Evolutionary conservation across 1,140 invertebrate species (phyloP).

Genomic region (Andrena cerasifolii): DNA sequence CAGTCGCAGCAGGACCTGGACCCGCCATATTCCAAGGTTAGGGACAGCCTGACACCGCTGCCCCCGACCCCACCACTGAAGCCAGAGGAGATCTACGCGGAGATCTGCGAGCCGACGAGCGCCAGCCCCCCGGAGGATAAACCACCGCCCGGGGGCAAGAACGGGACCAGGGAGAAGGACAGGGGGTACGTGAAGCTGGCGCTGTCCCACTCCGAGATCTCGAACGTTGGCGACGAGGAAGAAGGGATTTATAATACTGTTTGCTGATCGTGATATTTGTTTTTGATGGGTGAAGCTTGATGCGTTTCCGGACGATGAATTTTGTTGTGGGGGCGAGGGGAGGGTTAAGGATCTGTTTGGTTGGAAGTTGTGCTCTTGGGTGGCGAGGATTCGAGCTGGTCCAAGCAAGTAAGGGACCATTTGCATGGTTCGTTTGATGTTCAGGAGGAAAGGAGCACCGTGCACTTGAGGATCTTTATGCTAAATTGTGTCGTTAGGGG

Average conservation of each 20-base stretch:
- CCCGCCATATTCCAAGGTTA: slow-evolving; percentile 80
- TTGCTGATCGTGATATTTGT: slow-evolving; percentile 65
- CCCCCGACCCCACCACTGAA: slow-evolving; percentile 72
- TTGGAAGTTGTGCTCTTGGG: too few species aligned
- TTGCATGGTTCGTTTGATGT: too few species aligned
- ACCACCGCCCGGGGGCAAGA: slow-evolving; percentile 55
- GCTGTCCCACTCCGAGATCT: slow-evolving; percentile 66
- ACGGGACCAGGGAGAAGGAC: slow-evolving; percentile 69
- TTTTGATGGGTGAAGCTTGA: neutral
- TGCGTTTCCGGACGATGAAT: too few species aligned
- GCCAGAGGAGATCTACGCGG: slow-evolving; percentile 78
- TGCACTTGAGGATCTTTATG: too few species aligned
- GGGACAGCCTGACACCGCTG: slow-evolving; percentile 77
- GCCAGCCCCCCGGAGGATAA: slow-evolving; percentile 63
- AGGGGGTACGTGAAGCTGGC: slow-evolving; percentile 76
- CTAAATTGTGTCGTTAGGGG: too few species aligned
- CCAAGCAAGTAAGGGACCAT: too few species aligned
- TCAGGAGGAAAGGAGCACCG: too few species aligned
- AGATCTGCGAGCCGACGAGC: slow-evolving; percentile 74
- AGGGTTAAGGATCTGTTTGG: too few species aligned
- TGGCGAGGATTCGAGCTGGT: too few species aligned
- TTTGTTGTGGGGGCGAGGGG: too few species aligned
- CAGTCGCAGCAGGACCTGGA: slow-evolving; percentile 72
- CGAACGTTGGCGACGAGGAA: slow-evolving; percentile 71
- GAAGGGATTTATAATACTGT: slow-evolving; percentile 80